Percentiles rank a stretch among this genome's conserved stretches.
phyloP scores from a whole-genome alignment of 2,888 invertebrate genomes.

The Harpalus rufipes region DNA sequence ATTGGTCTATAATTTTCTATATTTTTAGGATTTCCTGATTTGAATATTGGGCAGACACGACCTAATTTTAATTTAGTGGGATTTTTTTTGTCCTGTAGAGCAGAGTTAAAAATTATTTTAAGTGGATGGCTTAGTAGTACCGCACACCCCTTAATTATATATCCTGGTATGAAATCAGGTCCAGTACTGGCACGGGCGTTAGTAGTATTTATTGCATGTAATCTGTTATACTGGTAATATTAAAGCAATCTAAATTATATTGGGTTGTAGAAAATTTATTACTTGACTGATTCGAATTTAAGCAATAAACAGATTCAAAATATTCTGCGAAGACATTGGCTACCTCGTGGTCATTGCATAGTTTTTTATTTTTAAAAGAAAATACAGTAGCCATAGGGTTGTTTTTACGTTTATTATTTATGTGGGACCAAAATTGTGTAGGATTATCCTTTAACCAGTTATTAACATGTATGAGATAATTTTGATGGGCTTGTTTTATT shows the following conservation, averaged over 20 bases:
- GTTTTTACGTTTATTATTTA: slow-evolving; percentile 21
- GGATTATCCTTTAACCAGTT: not conserved
- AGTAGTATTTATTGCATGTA: not conserved
- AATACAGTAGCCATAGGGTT: not conserved
- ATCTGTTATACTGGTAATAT: not conserved
- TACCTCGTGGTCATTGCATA: not conserved
- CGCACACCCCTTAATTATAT: slow-evolving; percentile 12
- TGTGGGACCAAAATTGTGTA: not conserved
- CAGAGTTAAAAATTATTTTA: slow-evolving; percentile 5
- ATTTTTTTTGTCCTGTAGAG: not conserved
- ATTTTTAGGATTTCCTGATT: not conserved
- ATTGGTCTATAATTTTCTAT: slow-evolving; percentile 25
- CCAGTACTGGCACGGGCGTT: not conserved
- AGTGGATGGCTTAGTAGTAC: slow-evolving; percentile 9
- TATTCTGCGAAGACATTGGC: not conserved
- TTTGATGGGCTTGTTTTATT: slow-evolving; percentile 1
- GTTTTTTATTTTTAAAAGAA: not conserved
- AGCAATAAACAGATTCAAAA: not conserved
- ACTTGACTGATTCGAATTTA: not conserved
- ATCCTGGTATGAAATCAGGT: slow-evolving; percentile 19
- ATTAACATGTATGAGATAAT: not conserved
- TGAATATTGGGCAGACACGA: slow-evolving; percentile 12
- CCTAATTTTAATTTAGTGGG: slow-evolving; percentile 3
- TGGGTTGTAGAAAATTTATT: not conserved
- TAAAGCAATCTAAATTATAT: not conserved